Conservation (phyloP, 2,888 invertebrate genomes). For the Drymonia ruficornis region DNA sequence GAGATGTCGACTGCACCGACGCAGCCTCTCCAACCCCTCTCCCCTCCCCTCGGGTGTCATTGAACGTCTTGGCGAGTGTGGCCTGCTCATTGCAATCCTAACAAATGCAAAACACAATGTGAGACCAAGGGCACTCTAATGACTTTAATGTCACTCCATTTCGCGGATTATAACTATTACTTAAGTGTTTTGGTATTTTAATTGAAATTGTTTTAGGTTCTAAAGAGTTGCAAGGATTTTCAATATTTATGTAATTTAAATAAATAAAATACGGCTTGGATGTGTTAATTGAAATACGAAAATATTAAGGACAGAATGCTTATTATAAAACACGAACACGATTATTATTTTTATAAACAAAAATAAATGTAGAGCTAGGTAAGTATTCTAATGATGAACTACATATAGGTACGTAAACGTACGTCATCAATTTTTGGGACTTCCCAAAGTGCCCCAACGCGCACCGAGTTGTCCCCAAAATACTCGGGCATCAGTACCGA, state of each 20-base stretch:
- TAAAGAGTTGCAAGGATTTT: no score
- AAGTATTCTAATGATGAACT: no score
- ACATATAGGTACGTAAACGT: no score
- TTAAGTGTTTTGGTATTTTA: background rate
- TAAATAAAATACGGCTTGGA: no score
- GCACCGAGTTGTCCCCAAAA: constrained; percentile 51
- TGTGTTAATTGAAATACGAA: no score
- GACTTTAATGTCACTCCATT: constrained; percentile 44
- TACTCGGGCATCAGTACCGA: constrained; percentile 53
- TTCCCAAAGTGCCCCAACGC: constrained; percentile 24
- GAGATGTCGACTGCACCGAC: constrained; percentile 75
- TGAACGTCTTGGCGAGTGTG: constrained; percentile 65
- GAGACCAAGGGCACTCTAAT: constrained; percentile 53
- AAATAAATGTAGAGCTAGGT: no score
- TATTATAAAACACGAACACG: no score
- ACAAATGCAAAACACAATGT: constrained; percentile 63
- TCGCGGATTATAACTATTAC: constrained; percentile 33
- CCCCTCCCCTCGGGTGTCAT: constrained; percentile 57
- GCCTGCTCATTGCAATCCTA: constrained; percentile 54
- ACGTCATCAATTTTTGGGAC: background rate
- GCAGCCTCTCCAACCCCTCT: constrained; percentile 60
- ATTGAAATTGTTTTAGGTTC: background rate
- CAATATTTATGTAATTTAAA: no score
- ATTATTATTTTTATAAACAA: no score
- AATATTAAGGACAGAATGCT: no score